Conservation (phyloP, 2,888 invertebrate species). For the Lomographa bimaculata region DNA sequence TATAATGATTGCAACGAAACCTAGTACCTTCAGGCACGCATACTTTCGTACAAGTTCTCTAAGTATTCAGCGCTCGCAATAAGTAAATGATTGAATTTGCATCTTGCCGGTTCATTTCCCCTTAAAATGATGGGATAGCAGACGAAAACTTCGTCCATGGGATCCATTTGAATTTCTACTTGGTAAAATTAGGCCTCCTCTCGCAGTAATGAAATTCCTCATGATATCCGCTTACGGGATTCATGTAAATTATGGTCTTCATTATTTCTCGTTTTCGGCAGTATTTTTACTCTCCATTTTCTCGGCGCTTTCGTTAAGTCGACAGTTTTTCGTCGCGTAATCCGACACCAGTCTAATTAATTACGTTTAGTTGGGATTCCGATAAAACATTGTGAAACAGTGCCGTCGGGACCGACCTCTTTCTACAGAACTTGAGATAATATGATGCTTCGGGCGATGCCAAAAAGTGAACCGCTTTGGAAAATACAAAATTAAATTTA, state of each 20-base stretch:
- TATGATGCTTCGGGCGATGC: slow-evolving; percentile 11
- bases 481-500: slow-evolving; percentile 25
- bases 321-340: slow-evolving; percentile 18
- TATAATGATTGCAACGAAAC: slow-evolving; percentile 38
- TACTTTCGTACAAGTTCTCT: slow-evolving; percentile 16
- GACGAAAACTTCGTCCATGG: slow-evolving; percentile 5
- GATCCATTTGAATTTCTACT: slow-evolving; percentile 13
- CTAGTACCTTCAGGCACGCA: slow-evolving; percentile 29
- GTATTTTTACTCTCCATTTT: slow-evolving; percentile 15
- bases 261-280: slow-evolving; percentile 21
- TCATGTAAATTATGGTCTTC: slow-evolving; percentile 22
- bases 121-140: slow-evolving; percentile 5
- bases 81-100: background rate
- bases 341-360: slow-evolving; percentile 18
- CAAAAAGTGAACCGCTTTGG: slow-evolving; percentile 22
- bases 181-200: slow-evolving; percentile 12
- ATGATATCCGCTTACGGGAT: slow-evolving; percentile 17
- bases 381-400: slow-evolving; percentile 14
- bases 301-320: slow-evolving; percentile 6
- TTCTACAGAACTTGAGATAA: slow-evolving; percentile 2
- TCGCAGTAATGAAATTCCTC: slow-evolving; percentile 24
- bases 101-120: slow-evolving; percentile 3
- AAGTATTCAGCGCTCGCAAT: slow-evolving; percentile 12
- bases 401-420: slow-evolving; percentile 3
- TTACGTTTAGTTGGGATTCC: slow-evolving; percentile 17